Base-by-base conservation (phyloP, 2,113 vertebrate species). In the Anser brachyrhynchus region DNA sequence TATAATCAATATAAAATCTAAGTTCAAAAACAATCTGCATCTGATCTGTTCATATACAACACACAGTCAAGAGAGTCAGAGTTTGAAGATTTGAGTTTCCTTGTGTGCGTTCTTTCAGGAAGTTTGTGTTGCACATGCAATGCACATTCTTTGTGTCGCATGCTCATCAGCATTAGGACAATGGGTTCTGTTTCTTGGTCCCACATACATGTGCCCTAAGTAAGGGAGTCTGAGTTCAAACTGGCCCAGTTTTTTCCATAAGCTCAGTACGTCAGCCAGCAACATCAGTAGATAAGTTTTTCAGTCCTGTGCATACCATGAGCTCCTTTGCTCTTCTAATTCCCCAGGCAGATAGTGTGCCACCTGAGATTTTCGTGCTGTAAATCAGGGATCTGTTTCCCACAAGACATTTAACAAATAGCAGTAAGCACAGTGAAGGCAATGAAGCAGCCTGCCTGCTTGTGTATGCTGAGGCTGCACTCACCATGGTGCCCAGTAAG, bases 141-240 rank as follows among this genome's bases (percentile, higher is more conserved):
- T 8, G 16, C 15, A 26, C 2, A 2, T 67, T 77, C 70, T 81
- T 46, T 5, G 0, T n/a, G 2, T 43, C 26, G 7, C 13, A 0
- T 39, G 28, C 33, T 84, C 51, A 21, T 44, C 25, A n/a, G n/a
- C 54, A 20, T 19, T 35, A 44, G 46, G 19, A 62, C 31, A 3
- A 14, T 23, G 52, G 26, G 9, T 80, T 76, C 72, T 46, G n/a
- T 1, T 0, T 54, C 59, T 25, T 75, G 29, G 6, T 55, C 31
- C 58, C 66, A 52, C 0, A 0, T 17, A n/a, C 17, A 58, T 62
- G 39, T 66, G 57, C 70, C 58, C 70, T 67, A 13, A 26, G 18
- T 64, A 59, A 65, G 26, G 52, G 26, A 62, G 22, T 26, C 46
- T 51, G 41, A 61, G 11, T 75, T 75, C 51, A 39, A 22, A 74